phyloP scores from a whole-genome alignment of 2,797 vertebrate genomes.

The Simalia tracyae region DNA sequence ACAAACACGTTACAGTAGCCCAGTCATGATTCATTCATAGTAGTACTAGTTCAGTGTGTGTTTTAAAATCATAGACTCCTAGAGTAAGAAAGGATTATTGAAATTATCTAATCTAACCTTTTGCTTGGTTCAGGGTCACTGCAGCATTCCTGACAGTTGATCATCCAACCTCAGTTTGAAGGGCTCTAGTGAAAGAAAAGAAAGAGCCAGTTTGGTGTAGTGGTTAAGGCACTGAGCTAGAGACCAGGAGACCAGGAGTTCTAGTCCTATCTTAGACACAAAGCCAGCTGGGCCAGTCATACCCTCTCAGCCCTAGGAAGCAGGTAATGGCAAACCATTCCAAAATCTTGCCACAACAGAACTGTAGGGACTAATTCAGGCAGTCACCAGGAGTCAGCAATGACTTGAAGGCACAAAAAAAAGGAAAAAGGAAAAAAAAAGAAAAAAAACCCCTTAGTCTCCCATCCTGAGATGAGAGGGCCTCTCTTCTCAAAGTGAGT shows the following conservation, averaged over 20 bases:
- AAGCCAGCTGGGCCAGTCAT: neutral
- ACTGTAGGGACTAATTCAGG: neutral
- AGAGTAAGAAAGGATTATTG: neutral
- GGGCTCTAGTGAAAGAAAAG: neutral
- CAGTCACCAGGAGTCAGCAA: neutral
- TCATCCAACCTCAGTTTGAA: neutral
- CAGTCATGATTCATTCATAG: neutral
- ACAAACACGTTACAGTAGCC: neutral
- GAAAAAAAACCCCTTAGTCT: neutral
- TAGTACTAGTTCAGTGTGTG: neutral
- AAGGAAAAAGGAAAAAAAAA: too few species aligned
- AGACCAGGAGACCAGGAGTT: neutral
- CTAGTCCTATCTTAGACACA: neutral
- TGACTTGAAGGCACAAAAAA: too few species aligned
- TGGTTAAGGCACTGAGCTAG: neutral
- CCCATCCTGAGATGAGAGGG: neutral
- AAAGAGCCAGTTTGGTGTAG: neutral
- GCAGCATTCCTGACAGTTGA: neutral
- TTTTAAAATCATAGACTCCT: neutral
- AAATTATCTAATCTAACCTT: neutral
- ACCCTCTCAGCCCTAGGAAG: neutral
- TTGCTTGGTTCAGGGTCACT: neutral
- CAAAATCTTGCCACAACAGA: neutral
- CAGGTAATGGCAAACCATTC: neutral
- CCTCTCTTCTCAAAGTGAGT: neutral